These are phyloP conservation scores for Fragum whitleyi DNA, from an alignment of 2,888 invertebrate species.

Conservation along the genomic window DNA sequence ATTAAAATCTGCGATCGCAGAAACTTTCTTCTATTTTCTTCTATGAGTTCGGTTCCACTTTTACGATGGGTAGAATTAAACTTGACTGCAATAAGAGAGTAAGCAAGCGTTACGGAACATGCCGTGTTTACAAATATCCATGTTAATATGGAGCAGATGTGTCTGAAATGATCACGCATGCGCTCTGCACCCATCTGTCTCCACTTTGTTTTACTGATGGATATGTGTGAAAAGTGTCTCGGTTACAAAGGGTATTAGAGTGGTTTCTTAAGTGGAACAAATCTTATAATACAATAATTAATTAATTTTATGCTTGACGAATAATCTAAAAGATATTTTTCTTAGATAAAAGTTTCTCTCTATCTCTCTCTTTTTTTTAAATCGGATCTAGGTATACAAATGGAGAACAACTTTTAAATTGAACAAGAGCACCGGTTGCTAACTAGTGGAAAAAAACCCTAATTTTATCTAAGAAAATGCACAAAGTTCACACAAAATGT, in stretches of 20 bases:
- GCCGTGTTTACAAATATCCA: slow-evolving; percentile 12
- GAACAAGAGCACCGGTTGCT: too few species aligned
- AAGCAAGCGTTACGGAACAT: slow-evolving; percentile 5
- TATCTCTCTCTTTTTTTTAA: too few species aligned
- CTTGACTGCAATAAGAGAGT: not conserved
- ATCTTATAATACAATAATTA: not conserved
- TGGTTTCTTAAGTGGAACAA: slow-evolving; percentile 8
- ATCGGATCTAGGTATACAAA: too few species aligned
- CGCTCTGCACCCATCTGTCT: not conserved
- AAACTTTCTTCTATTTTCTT: too few species aligned
- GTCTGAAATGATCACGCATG: not conserved
- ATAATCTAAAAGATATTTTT: too few species aligned
- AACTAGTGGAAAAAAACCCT: too few species aligned
- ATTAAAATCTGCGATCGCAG: too few species aligned
- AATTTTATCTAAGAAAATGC: too few species aligned
- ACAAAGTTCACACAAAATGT: too few species aligned
- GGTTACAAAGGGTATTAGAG: not conserved
- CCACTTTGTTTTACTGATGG: not conserved
- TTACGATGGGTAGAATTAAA: not conserved
- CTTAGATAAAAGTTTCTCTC: too few species aligned
- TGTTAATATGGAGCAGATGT: slow-evolving; percentile 20
- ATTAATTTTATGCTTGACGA: not conserved
- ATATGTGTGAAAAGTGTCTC: not conserved
- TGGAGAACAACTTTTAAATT: too few species aligned
- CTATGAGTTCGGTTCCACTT: too few species aligned